A percentile compares a stretch with the other conserved stretches of the same genome.
Conservation (phyloP, 2,797 vertebrate genomes). For the Vespertilio murinus region DNA sequence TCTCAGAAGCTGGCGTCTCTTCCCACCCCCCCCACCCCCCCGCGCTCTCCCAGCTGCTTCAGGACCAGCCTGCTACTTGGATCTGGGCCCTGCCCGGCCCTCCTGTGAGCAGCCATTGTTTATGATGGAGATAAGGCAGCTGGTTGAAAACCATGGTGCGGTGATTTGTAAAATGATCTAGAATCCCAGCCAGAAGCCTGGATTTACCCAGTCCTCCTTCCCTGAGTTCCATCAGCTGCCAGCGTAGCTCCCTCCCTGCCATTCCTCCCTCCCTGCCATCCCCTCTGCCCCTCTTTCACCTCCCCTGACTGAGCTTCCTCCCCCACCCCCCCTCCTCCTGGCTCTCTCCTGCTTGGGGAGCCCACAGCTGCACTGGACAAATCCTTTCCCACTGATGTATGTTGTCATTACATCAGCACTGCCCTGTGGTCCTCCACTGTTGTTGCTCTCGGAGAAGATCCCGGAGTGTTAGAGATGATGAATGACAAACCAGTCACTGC, state of each 20-base stretch:
- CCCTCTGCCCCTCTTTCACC: background rate
- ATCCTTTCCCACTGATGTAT: slow-evolving; percentile 39
- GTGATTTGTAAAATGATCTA: slow-evolving; percentile 9
- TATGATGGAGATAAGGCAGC: background rate
- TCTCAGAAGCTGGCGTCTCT: background rate
- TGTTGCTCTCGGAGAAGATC: slow-evolving; percentile 19
- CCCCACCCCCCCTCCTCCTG: background rate
- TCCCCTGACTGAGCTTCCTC: background rate
- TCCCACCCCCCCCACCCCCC: background rate
- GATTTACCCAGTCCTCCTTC: background rate
- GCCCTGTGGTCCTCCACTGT: slow-evolving; percentile 7
- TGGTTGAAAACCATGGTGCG: background rate
- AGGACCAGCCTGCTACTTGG: background rate
- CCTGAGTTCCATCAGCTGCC: background rate
- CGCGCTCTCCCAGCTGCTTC: background rate
- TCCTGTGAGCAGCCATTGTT: background rate
- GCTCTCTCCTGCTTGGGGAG: background rate
- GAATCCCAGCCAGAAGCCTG: background rate
- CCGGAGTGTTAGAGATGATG: slow-evolving; percentile 14
- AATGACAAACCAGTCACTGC: slow-evolving; percentile 22
- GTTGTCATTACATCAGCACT: slow-evolving; percentile 28
- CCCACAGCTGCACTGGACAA: slow-evolving; percentile 20
- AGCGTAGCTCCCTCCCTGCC: background rate
- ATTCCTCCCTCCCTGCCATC: background rate
- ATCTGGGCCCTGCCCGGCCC: background rate